A percentile compares a stretch with the other conserved stretches of the same genome.
These are phyloP conservation scores for Drosophila paracracens DNA, from an alignment of 2,888 invertebrate species.

Conservation along the genomic window DNA sequence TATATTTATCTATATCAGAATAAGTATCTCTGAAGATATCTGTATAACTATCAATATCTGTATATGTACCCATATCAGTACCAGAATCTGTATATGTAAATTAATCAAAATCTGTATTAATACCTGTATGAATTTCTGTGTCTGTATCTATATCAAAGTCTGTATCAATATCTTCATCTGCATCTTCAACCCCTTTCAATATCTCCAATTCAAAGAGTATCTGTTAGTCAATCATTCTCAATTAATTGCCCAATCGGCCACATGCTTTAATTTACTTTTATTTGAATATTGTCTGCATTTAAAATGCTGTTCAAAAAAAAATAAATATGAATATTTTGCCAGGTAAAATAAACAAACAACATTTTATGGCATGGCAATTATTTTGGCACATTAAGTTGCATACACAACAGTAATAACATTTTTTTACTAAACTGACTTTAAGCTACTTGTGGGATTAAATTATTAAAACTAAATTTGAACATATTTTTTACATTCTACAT, in stretches of 20 bases:
- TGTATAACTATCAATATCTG: neutral
- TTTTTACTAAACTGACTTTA: neutral
- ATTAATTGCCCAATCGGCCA: no score
- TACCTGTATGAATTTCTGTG: neutral
- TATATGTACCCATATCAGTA: neutral
- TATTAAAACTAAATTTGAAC: neutral
- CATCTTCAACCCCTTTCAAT: neutral
- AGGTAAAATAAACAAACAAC: slow-evolving; percentile 31
- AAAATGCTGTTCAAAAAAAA: slow-evolving; percentile 21
- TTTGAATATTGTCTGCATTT: slow-evolving; percentile 9
- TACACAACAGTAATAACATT: neutral
- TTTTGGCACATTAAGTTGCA: slow-evolving; percentile 34
- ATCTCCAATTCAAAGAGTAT: neutral
- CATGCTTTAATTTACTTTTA: neutral
- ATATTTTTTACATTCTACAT: neutral
- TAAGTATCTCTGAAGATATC: neutral
- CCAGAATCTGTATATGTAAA: neutral
- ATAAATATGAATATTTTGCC: slow-evolving; percentile 11
- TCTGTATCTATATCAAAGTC: neutral
- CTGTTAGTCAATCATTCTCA: neutral
- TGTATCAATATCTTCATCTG: neutral
- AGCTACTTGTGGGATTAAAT: neutral
- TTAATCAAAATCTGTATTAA: neutral
- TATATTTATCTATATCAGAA: neutral
- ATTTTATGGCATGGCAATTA: slow-evolving; percentile 37